phyloP scores from a whole-genome alignment of 2,113 vertebrate genomes.

The Alligator sinensis region DNA sequence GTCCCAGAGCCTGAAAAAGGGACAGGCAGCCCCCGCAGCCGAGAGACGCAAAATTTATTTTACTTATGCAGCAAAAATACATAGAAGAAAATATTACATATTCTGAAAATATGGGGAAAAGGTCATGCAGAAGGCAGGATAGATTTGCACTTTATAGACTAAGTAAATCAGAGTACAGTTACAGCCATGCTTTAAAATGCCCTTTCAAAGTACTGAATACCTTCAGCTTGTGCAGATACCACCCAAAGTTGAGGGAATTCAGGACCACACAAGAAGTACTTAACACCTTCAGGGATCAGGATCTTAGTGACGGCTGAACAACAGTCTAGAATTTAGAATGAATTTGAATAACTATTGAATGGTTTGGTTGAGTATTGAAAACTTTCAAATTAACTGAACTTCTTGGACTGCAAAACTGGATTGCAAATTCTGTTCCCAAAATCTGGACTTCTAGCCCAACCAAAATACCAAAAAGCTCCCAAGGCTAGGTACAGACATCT shows the following conservation, averaged over 20 bases:
- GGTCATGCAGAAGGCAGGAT: neutral
- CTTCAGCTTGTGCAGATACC: neutral
- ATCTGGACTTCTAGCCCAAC: no score
- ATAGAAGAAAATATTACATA: neutral
- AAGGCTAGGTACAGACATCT: no score
- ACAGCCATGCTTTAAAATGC: neutral
- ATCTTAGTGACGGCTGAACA: neutral
- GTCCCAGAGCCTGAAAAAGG: no score
- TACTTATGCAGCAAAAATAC: neutral
- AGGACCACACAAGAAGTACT: neutral
- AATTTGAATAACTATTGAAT: neutral
- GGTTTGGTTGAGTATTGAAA: neutral
- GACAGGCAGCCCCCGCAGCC: no score
- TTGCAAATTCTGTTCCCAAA: neutral
- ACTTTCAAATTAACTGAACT: neutral
- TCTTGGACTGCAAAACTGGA: neutral
- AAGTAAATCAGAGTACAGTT: no score
- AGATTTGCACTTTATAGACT: no score
- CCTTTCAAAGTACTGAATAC: neutral
- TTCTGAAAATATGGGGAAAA: neutral
- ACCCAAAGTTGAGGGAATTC: neutral
- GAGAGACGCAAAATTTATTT: neutral
- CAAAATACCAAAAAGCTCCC: fast-evolving
- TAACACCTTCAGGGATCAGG: neutral
- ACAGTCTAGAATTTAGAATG: neutral